Conservation (phyloP, 35 echinoderm and acorn worm species). For the Hemicentrotus pulcherrimus region DNA sequence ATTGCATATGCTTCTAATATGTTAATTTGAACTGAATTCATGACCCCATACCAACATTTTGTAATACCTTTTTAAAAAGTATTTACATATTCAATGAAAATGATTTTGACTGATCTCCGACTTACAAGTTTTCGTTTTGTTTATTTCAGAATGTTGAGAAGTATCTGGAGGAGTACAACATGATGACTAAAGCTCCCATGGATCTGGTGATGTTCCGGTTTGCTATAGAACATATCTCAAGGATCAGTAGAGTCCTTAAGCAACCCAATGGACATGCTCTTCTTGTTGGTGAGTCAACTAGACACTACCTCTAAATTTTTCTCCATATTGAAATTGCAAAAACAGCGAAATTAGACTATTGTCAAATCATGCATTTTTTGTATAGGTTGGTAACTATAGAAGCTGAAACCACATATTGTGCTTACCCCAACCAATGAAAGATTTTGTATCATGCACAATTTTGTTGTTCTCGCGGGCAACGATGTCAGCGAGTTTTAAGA, state of each 20-base stretch:
- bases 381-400: too few relatives aligned
- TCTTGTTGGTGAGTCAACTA: conserved; percentile 79
- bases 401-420: too few relatives aligned
- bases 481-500: too few relatives aligned
- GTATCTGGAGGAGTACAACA: conserved; percentile 89
- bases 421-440: too few relatives aligned
- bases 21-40: too few relatives aligned
- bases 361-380: too few relatives aligned
- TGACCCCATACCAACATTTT: too few relatives aligned
- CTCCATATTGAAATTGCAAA: background rate
- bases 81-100: too few relatives aligned
- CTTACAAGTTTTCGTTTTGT: background rate
- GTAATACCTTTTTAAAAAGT: too few relatives aligned
- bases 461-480: too few relatives aligned
- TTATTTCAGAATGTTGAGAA: conserved; percentile 80
- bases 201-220: conserved; percentile 97
- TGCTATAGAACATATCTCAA: conserved; percentile 96
- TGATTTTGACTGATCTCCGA: background rate
- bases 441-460: too few relatives aligned
- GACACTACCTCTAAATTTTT: background rate
- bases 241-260: conserved; percentile 94
- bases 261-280: conserved; percentile 98
- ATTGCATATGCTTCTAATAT: too few relatives aligned
- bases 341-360: background rate
- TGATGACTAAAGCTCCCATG: conserved; percentile 96